These are phyloP conservation scores for Melieria picta DNA, from an alignment of 2,888 invertebrate species.

Conservation along the genomic window DNA sequence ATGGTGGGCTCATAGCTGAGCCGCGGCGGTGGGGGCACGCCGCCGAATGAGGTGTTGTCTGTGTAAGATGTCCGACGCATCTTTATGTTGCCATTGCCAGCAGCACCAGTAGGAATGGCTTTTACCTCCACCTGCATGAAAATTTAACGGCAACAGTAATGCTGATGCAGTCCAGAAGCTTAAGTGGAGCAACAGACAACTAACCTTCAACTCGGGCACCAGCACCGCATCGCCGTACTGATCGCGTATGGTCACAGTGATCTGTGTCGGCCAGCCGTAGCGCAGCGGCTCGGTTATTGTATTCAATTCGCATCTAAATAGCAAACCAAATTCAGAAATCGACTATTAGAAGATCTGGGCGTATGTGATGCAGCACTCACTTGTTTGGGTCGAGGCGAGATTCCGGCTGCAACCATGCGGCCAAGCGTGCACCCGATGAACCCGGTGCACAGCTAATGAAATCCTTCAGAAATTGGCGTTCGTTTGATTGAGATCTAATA, in stretches of 20 bases:
- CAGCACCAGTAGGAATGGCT: constrained; percentile 63
- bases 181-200: constrained; percentile 40
- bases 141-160: background rate
- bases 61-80: constrained; percentile 59
- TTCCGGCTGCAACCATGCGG: constrained; percentile 94
- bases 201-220: constrained; percentile 85
- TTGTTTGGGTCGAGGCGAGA: constrained; percentile 85
- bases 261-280: constrained; percentile 85
- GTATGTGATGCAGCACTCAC: constrained; percentile 47
- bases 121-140: constrained; percentile 61
- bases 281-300: constrained; percentile 77
- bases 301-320: constrained; percentile 80
- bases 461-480: constrained; percentile 90
- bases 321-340: background rate
- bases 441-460: constrained; percentile 88
- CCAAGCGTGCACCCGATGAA: constrained; percentile 89
- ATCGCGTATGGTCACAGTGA: constrained; percentile 85
- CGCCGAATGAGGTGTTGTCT: constrained; percentile 54
- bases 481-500: constrained; percentile 85
- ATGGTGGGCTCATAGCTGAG: constrained; percentile 82
- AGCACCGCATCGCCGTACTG: constrained; percentile 91
- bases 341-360: background rate
- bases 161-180: background rate
- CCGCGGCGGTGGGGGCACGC: constrained; percentile 63
- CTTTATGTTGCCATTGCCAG: constrained; percentile 59